Evolutionary conservation across 1,140 invertebrate genomes (phyloP), one percentile per base, ranked within the genome.

Genomic region (Drosophila littoralis): DNA sequence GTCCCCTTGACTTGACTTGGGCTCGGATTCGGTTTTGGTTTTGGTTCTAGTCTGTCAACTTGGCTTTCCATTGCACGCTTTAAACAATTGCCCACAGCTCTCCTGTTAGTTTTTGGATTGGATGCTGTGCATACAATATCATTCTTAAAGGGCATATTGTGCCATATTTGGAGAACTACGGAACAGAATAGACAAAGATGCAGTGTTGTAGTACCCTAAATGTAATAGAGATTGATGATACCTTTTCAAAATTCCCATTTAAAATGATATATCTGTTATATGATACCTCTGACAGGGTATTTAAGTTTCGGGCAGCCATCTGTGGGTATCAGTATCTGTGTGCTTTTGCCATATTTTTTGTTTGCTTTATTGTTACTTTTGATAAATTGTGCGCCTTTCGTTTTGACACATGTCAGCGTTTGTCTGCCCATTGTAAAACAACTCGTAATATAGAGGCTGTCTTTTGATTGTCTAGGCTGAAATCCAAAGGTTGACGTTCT

Each of bases 321-420:
- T 35, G 22, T 33, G 28, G 13, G 32, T 52, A n/a, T 22, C 6
- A 51, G 15, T 36, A 15, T 38, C 15, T 32, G 42, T 48, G 13
- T 35, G 9, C 10, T 33, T 69, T 69, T n/a, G 28, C 12, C 10
- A 32, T 61, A 22, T 45, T 76, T 76, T 59, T 58, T 36, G 74
- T 60, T 42, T 43, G 54, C 51, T 72, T 76, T 57, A 89, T 81
- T 84, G 84, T 90, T 85, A 45, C 75, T 61, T 77, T 84, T 89
- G 85, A 89, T 90, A 90, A 89, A 89, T 89, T 89, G 85, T 90
- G 71, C 69, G 72, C 81, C 68, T 75, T 81, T 76, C 72, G 51
- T 89, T 90, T 64, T 89, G 85, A 89, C 85, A 89, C 75, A 90
- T 89, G 85, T 89, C 85, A 90, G 85, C 81, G 71, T 77, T 79